Percentiles rank a stretch among this genome's conserved stretches.
phyloP scores from a whole-genome alignment of 2,888 invertebrate genomes.

The Drosophila villosipedis region DNA sequence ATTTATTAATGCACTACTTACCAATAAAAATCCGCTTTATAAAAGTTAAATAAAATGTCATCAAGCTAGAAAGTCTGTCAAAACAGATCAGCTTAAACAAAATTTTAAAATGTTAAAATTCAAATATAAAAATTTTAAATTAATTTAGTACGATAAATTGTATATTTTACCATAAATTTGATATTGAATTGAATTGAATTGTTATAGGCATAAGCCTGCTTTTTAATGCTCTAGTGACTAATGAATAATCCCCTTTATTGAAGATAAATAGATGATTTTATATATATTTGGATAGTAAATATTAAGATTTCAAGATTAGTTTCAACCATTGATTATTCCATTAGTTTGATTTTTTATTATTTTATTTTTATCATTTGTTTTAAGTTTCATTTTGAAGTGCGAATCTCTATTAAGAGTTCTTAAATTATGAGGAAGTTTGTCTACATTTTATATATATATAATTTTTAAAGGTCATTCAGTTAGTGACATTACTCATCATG shows the following conservation, averaged over 20 bases:
- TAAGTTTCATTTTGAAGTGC: background rate
- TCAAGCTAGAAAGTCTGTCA: background rate
- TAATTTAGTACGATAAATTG: background rate
- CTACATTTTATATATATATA: background rate
- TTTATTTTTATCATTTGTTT: background rate
- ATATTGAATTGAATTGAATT: too few species aligned
- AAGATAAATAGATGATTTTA: background rate
- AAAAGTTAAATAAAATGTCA: background rate
- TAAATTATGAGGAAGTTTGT: background rate
- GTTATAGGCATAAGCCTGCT: too few species aligned
- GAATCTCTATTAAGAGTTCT: background rate
- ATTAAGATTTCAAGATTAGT: background rate
- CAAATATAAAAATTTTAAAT: background rate
- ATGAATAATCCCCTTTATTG: background rate
- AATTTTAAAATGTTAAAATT: background rate
- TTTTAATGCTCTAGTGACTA: background rate
- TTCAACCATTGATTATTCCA: background rate
- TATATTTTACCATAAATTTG: background rate
- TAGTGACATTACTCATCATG: constrained; percentile 29
- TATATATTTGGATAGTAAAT: background rate
- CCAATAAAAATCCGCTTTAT: background rate
- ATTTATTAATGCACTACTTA: too few species aligned
- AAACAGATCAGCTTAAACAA: background rate
- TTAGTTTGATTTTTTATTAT: background rate
- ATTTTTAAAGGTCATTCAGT: background rate